These are phyloP conservation scores for Platypus cylindrus DNA, from an alignment of 2,888 invertebrate genomes.

Conservation along the genomic window DNA sequence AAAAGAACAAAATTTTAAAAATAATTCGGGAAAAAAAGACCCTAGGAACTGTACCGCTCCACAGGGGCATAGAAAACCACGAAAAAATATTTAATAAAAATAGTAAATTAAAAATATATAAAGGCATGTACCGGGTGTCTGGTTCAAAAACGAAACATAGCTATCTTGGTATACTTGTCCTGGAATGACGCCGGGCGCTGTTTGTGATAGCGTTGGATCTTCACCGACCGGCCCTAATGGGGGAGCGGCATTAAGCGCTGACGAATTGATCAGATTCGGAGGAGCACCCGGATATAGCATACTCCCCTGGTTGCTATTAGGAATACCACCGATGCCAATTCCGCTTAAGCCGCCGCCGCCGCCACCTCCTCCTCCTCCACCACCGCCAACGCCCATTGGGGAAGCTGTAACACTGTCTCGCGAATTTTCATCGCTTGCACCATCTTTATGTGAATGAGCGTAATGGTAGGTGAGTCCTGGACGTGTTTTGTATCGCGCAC, in stretches of 20 bases:
- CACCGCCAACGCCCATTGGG: slow-evolving; percentile 28
- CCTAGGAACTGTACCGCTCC: too few species aligned
- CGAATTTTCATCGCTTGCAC: slow-evolving; percentile 38
- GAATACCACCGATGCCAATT: slow-evolving; percentile 14
- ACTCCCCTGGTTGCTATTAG: slow-evolving; percentile 10
- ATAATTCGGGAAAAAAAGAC: too few species aligned
- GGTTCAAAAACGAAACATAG: slow-evolving; percentile 54
- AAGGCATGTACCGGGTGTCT: slow-evolving; percentile 37
- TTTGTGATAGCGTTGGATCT: slow-evolving; percentile 20
- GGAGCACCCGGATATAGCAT: slow-evolving; percentile 14
- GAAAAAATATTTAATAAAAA: slow-evolving; percentile 4
- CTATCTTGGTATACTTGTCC: slow-evolving; percentile 50
- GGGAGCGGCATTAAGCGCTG: slow-evolving; percentile 14
- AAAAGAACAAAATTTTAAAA: too few species aligned
- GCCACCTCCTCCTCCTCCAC: slow-evolving; percentile 29
- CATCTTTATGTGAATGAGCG: slow-evolving; percentile 74
- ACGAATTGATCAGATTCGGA: too few species aligned
- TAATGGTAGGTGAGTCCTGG: slow-evolving; percentile 94
- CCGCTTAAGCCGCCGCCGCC: slow-evolving; percentile 22
- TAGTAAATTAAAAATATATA: slow-evolving; percentile 15
- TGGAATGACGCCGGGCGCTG: slow-evolving; percentile 24
- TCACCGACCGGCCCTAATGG: slow-evolving; percentile 12
- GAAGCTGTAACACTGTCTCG: slow-evolving; percentile 34
- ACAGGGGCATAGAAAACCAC: too few species aligned
- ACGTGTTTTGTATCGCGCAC: slow-evolving; percentile 91